phyloP scores from a whole-genome alignment of 2,888 invertebrate genomes.

The Agrochola macilenta region DNA sequence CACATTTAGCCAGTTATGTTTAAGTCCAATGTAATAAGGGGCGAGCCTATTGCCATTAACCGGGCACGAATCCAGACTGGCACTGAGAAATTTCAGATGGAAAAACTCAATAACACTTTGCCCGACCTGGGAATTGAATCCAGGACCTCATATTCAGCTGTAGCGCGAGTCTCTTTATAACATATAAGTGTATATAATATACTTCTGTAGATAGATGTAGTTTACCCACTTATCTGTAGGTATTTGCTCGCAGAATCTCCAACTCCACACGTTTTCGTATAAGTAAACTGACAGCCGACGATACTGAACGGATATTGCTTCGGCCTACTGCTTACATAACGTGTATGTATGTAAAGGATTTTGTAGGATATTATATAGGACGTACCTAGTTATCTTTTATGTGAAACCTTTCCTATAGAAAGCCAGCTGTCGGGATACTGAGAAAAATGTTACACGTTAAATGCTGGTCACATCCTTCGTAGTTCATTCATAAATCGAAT shows the following conservation, averaged over 20 bases:
- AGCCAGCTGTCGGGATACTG: neutral
- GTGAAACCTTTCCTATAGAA: conserved; percentile 4
- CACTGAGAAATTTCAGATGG: too few relatives aligned
- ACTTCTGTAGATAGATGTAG: too few relatives aligned
- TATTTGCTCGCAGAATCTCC: conserved; percentile 69
- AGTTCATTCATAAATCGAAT: neutral
- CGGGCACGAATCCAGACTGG: too few relatives aligned
- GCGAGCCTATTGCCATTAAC: too few relatives aligned
- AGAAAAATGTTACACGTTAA: neutral
- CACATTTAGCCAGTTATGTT: too few relatives aligned
- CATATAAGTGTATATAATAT: too few relatives aligned
- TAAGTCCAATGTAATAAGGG: too few relatives aligned
- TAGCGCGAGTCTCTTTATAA: too few relatives aligned
- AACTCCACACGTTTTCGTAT: conserved; percentile 76
- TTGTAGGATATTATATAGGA: conserved; percentile 41
- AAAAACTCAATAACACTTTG: too few relatives aligned
- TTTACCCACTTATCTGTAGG: conserved; percentile 21
- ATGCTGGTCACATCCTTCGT: neutral
- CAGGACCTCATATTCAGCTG: too few relatives aligned
- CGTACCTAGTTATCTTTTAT: conserved; percentile 17
- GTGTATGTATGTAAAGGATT: conserved; percentile 46
- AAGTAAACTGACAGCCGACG: conserved; percentile 78
- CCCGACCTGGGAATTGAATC: too few relatives aligned
- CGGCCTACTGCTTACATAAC: conserved; percentile 67
- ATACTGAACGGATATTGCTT: conserved; percentile 80